Evolutionary conservation across 2,113 vertebrate genomes (phyloP), one percentile per base, ranked within the genome.

Genomic region (Pithys albifrons): DNA sequence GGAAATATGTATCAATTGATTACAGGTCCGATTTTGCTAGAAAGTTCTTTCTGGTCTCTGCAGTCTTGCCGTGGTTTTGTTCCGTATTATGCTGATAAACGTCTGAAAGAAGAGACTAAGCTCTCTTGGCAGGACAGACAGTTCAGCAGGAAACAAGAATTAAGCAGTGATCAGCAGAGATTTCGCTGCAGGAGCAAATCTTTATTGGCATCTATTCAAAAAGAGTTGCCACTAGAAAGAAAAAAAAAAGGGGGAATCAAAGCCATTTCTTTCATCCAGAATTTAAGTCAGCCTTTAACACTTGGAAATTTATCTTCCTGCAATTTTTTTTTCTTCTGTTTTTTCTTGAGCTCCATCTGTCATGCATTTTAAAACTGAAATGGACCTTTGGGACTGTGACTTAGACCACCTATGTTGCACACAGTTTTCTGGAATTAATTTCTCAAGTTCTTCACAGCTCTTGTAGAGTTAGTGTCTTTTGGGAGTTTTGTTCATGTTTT

Each of bases 171-270:
- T 96, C 85, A 88, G 55, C 69, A 88, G 79, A 86, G 69, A 71
- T 35, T 69, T 94, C 65, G 83, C 87, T 92, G 74, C 69, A 67
- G 92, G 75, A 90, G 39, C 51, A 96, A 87, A 85, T 93, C 76
- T 91, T 83, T 65, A 61, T 72, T 88, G 91, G 69, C 92, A 75
- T 89, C 51, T 88, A 78, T 89, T 93, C 61, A 88, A 83, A 96
- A 88, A 74, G 39, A 78, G 52, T 91, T 95, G 65, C 90, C 52
- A 37, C 57, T 74, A 86, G 61, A 70, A 88, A 92, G 39, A 89
- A 91, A 70, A 74, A 39, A n/a, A n/a, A n/a, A n/a, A n/a, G n/a
- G 18, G 64, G 73, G 51, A 80, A 77, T 89, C 72, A 80, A 80
- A 90, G 51, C 43, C 4, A 10, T 86, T 90, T 71, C 61, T 88